Conservation (phyloP, 2,797 vertebrate species). For the Halcyon smyrnensis region DNA sequence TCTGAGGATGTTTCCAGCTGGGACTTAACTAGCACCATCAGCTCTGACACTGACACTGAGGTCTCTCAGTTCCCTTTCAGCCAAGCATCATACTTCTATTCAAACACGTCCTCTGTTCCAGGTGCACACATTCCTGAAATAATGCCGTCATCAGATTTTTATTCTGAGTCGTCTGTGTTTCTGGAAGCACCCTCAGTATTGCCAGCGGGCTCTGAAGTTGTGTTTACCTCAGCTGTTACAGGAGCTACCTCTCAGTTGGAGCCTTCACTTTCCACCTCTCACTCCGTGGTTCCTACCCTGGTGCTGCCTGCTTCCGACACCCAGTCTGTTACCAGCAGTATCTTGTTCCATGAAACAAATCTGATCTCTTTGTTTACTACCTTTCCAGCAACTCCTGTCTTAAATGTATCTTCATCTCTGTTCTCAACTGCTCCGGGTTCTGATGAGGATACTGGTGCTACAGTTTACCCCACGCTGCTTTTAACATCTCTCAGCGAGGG, state of each 20-base stretch:
- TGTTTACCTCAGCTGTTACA: constrained; percentile 75
- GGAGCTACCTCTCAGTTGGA: constrained; percentile 77
- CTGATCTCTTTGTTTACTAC: constrained; percentile 14
- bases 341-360: constrained; percentile 22
- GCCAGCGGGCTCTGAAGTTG: constrained; percentile 63
- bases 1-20: background rate
- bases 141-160: background rate
- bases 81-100: constrained; percentile 47
- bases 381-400: constrained; percentile 36
- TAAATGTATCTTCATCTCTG: constrained; percentile 17
- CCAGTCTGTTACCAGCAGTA: constrained; percentile 47
- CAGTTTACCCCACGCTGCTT: background rate
- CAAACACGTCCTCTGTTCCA: background rate
- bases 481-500: background rate
- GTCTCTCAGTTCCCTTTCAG: constrained; percentile 19
- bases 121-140: background rate
- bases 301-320: constrained; percentile 52
- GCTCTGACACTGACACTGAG: background rate
- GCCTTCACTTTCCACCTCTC: constrained; percentile 24
- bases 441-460: constrained; percentile 17
- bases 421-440: background rate
- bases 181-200: constrained; percentile 74
- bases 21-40: background rate
- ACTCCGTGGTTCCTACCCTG: background rate
- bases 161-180: constrained; percentile 65